Evolutionary conservation across 2,888 invertebrate species (phyloP).

Genomic region (Machimus atricapillus): DNA sequence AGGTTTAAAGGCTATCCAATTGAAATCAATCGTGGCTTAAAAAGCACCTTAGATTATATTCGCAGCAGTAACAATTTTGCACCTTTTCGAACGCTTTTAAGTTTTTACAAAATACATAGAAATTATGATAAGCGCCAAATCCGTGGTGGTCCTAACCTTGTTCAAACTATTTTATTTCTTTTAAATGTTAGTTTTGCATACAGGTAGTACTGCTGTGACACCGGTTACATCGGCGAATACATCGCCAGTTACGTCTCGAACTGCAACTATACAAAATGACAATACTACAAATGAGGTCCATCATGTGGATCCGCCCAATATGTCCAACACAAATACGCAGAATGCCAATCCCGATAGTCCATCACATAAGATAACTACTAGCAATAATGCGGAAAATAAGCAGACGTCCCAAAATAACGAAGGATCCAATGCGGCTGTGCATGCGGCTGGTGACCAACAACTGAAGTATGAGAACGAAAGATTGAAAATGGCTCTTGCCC

Average conservation of each 20-base stretch:
- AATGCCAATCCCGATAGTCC: constrained; percentile 64
- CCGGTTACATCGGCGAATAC: constrained; percentile 89
- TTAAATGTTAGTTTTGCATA: neutral
- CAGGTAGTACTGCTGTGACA: constrained; percentile 74
- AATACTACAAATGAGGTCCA: constrained; percentile 61
- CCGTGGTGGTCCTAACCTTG: neutral
- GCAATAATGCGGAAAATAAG: constrained; percentile 49
- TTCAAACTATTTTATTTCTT: neutral
- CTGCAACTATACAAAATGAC: constrained; percentile 65
- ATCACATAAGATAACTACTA: constrained; percentile 58
- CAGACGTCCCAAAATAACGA: constrained; percentile 55
- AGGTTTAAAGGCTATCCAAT: neutral
- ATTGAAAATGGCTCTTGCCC: constrained; percentile 91
- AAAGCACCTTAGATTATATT: neutral
- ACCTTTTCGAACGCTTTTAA: neutral
- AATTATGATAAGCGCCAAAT: neutral
- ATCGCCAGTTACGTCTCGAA: constrained; percentile 79
- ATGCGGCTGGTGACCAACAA: constrained; percentile 71
- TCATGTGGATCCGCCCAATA: constrained; percentile 65
- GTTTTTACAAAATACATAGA: neutral
- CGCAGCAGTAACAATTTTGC: neutral
- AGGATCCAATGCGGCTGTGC: constrained; percentile 55
- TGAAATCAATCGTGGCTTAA: too few species aligned
- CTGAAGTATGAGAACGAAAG: constrained; percentile 97
- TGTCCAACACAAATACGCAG: constrained; percentile 66